These are phyloP conservation scores for Grammatotria lemairii DNA, from an alignment of 2,113 vertebrate genomes.

Conservation along the genomic window DNA sequence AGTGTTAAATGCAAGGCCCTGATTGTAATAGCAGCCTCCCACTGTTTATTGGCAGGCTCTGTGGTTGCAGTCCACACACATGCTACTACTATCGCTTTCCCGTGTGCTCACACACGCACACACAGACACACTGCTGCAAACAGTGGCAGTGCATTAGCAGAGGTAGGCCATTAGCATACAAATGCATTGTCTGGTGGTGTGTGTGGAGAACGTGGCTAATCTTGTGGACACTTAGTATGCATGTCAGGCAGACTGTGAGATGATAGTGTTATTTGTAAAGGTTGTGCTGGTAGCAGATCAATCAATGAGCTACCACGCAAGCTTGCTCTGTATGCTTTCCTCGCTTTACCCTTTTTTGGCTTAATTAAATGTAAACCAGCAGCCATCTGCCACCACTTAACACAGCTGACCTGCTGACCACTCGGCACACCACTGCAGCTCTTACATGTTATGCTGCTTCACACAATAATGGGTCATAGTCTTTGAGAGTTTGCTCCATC, in stretches of 20 bases:
- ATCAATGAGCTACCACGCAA: not conserved
- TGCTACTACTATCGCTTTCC: not conserved
- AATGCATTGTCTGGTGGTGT: not conserved
- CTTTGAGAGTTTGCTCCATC: not conserved
- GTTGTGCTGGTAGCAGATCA: not conserved
- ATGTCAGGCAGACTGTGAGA: not conserved
- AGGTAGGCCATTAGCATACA: not conserved
- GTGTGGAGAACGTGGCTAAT: not conserved
- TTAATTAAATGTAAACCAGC: slow-evolving; percentile 42
- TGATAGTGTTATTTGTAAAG: slow-evolving; percentile 13
- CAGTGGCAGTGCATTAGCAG: slow-evolving; percentile 1
- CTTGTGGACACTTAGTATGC: not conserved
- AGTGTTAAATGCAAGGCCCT: slow-evolving; percentile 12
- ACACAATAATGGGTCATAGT: not conserved
- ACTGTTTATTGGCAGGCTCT: not conserved
- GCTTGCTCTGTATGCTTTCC: not conserved
- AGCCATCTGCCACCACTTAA: slow-evolving; percentile 44
- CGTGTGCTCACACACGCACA: not conserved
- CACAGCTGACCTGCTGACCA: slow-evolving; percentile 11
- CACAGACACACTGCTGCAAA: not conserved
- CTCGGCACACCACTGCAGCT: not conserved
- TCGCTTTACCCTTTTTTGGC: not conserved
- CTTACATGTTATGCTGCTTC: not conserved
- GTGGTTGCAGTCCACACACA: not conserved
- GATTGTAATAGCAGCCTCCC: slow-evolving; percentile 29